phyloP scores from a whole-genome alignment of 1,140 invertebrate species.

The Drosophila bifasciata region DNA sequence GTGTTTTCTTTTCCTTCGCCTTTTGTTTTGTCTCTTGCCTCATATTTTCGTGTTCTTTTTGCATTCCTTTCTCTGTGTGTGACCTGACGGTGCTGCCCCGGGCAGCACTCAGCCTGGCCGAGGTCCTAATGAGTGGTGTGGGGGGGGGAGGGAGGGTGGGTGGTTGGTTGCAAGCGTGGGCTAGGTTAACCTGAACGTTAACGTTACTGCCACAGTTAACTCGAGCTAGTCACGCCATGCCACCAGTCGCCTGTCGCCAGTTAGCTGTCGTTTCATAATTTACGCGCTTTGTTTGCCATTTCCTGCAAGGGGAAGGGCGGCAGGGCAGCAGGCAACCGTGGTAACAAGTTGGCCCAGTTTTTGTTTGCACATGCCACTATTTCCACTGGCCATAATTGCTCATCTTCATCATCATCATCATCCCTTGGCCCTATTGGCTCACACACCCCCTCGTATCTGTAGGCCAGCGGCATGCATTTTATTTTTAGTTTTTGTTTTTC shows the following conservation, averaged over 20 bases:
- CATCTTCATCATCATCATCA: conserved; percentile 43
- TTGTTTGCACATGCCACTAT: conserved; percentile 50
- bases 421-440: conserved; percentile 26
- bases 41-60: conserved; percentile 40
- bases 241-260: conserved; percentile 71
- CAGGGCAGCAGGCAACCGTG: conserved; percentile 30
- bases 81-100: conserved; percentile 49
- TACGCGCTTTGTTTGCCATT: conserved; percentile 79
- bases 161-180: background rate
- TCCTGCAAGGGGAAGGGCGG: conserved; percentile 44
- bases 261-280: conserved; percentile 79
- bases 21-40: conserved; percentile 36
- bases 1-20: conserved; percentile 44
- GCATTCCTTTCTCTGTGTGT: conserved; percentile 48
- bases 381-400: conserved; percentile 67
- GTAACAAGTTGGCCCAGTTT: conserved; percentile 66
- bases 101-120: conserved; percentile 18
- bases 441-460: conserved; percentile 1
- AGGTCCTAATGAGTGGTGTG: conserved; percentile 3
- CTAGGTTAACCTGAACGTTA: conserved; percentile 50
- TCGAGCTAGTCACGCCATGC: conserved; percentile 69
- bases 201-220: conserved; percentile 52
- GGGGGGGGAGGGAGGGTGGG: background rate
- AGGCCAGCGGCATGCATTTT: conserved; percentile 51
- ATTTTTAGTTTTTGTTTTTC: conserved; percentile 64